Base-by-base conservation (phyloP, 2,797 vertebrate genomes). In the Gymnoscopelus braueri region DNA sequence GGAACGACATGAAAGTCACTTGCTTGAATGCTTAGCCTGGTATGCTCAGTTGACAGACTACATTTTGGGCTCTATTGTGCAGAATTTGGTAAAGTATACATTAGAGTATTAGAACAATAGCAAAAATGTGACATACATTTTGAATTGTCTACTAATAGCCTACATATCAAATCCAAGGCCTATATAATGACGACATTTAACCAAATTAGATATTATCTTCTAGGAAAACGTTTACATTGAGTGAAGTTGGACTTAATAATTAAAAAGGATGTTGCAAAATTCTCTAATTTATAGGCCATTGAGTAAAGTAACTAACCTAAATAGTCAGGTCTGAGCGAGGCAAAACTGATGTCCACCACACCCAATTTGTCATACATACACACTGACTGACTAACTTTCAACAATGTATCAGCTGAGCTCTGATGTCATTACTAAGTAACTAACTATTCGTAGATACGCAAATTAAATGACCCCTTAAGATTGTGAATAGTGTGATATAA, bases 291-390 rank as follows among this genome's bases (percentile, higher is more conserved):
- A 55, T 3, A 55, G 72, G 29, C 15, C 6, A 24, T 2, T 44
- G 32, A 35, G 32, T 35, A 44, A 44, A 26, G 3, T 29, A 29
- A 29, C 26, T 29, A 29, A 29, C 26, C 9, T 32, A 32, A 32
- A 4, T 49, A 65, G 50, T 15, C 9, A 74, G 15, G 67, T 72
- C 60, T 48, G 70, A 81, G 62, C 64, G 51, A 79, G 87, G 24
- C 32, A n/a, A 8, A 81, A 79, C 86, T 87, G 72, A 72, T 76
- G 75, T 78, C 83, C 85, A 92, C 92, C 91, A 92, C 92, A 92
- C 92, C 92, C 91, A 89, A 89, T 89, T 77, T 87, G 80, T 61
- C 71, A 85, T 71, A 73, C 72, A 76, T 69, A 85, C 69, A 73
- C 72, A 76, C 67, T 72, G 63, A 60, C 72, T 65, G 62, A 68